phyloP scores from a whole-genome alignment of 2,888 invertebrate species.

The Eilema sororculum region DNA sequence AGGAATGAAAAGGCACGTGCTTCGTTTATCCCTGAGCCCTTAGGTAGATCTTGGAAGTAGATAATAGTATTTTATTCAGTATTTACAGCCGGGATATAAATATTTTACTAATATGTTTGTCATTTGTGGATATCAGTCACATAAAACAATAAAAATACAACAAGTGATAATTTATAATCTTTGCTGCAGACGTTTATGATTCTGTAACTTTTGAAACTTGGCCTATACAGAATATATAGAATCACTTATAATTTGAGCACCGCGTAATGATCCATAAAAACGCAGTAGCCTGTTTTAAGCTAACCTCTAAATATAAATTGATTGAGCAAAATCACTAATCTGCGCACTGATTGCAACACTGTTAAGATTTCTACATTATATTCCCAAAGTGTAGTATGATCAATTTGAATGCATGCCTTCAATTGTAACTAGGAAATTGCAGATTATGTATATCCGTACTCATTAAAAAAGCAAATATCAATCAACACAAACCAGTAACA shows the following conservation, averaged over 20 bases:
- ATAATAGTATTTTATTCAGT: background rate
- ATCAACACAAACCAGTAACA: background rate
- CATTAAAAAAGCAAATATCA: background rate
- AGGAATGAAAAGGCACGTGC: background rate
- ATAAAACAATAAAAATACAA: too few species aligned
- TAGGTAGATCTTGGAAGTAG: background rate
- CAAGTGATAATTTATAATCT: background rate
- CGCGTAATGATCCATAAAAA: background rate
- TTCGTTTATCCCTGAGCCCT: background rate
- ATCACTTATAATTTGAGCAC: background rate
- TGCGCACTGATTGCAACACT: too few species aligned
- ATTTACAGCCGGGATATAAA: background rate
- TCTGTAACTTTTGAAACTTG: background rate
- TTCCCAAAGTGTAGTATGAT: too few species aligned
- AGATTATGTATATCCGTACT: background rate
- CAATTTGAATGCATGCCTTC: too few species aligned
- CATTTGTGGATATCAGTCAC: too few species aligned
- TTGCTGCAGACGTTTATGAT: background rate
- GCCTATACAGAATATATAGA: background rate
- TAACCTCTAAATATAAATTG: too few species aligned
- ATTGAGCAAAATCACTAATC: too few species aligned
- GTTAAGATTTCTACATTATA: too few species aligned
- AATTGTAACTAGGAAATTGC: background rate
- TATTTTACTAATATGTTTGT: too few species aligned
- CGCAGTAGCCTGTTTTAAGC: background rate